Evolutionary conservation across 2,113 vertebrate genomes (phyloP).

Genomic region (Neolamprologus brichardi): DNA sequence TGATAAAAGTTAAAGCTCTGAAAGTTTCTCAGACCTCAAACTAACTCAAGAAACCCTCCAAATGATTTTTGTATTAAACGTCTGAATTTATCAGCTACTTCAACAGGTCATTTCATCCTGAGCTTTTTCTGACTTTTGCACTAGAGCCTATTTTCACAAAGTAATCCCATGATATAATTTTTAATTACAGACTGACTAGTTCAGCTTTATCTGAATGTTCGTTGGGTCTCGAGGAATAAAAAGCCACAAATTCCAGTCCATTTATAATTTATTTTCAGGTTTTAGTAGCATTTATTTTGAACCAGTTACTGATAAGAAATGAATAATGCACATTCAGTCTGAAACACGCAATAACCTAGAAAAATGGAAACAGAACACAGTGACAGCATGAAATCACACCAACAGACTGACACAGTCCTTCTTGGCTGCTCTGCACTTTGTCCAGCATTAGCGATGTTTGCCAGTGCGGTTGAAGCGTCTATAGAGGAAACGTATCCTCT

Average conservation of each 20-base stretch:
- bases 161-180: neutral
- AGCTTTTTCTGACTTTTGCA: neutral
- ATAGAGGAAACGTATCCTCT: conserved; percentile 87
- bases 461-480: conserved; percentile 83
- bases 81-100: neutral
- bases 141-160: neutral
- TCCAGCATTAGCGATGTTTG: conserved; percentile 76
- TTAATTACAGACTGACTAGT: neutral
- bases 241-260: neutral
- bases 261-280: neutral
- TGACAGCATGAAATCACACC: neutral
- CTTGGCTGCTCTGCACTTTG: neutral
- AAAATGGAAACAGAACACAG: neutral
- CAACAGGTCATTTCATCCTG: neutral
- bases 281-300: neutral
- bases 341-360: neutral
- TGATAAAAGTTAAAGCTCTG: neutral
- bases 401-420: neutral
- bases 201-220: neutral
- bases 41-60: neutral
- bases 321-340: neutral
- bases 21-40: neutral
- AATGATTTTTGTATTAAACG: neutral
- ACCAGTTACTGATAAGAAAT: neutral
- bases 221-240: neutral